A percentile compares a stretch with the other conserved stretches of the same genome.
Conservation (phyloP, 1,140 invertebrate genomes). For the Camponotus vicinus region DNA sequence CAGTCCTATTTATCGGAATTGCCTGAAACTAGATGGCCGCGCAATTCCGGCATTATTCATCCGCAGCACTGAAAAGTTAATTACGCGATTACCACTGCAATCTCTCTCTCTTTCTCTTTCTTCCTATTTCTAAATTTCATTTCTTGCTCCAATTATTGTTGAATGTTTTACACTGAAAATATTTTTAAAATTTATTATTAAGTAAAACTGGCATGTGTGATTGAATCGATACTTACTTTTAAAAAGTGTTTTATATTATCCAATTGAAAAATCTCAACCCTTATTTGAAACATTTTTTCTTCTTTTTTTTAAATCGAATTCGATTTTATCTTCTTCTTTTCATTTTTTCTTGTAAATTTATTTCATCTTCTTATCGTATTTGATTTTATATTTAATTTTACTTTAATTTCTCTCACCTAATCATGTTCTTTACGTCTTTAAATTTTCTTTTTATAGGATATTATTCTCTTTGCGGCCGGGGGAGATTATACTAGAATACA, state of each 20-base stretch:
- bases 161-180: not conserved
- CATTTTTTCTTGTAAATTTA: not conserved
- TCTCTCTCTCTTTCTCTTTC: not conserved
- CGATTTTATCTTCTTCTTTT: not conserved
- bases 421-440: not conserved
- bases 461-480: not conserved
- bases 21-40: slow-evolving; percentile 40
- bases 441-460: not conserved
- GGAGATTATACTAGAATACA: not conserved
- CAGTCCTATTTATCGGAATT: slow-evolving; percentile 29
- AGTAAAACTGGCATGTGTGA: not conserved
- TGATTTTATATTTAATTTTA: not conserved
- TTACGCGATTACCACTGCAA: slow-evolving; percentile 33
- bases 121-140: not conserved
- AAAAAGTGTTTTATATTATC: not conserved
- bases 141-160: not conserved
- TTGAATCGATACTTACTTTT: not conserved
- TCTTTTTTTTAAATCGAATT: not conserved
- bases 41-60: slow-evolving; percentile 31
- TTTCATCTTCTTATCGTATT: not conserved
- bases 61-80: slow-evolving; percentile 37
- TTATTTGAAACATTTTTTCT: not conserved
- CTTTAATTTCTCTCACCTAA: not conserved
- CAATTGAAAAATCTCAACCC: not conserved
- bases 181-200: not conserved